These are phyloP conservation scores for Nomada lathburiana DNA, from an alignment of 2,888 invertebrate species.

Conservation along the genomic window DNA sequence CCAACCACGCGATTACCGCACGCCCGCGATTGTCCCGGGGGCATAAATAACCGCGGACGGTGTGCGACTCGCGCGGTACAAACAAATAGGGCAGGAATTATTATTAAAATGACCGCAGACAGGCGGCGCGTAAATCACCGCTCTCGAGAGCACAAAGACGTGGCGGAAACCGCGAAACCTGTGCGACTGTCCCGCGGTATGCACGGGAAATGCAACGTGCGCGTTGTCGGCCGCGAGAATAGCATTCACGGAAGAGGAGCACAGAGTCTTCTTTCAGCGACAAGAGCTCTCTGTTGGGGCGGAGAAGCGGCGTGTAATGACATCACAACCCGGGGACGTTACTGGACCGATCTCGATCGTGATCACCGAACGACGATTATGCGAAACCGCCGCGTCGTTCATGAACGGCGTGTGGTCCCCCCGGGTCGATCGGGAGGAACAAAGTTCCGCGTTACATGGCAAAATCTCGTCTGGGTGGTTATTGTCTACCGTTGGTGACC, in stretches of 20 bases:
- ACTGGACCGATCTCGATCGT: slow-evolving; percentile 40
- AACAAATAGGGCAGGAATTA: slow-evolving; percentile 48
- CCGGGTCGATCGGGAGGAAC: slow-evolving; percentile 5
- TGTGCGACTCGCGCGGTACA: background rate
- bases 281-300: slow-evolving; percentile 45
- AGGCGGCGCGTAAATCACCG: slow-evolving; percentile 37
- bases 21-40: slow-evolving; percentile 20
- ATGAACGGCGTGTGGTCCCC: slow-evolving; percentile 64
- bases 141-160: slow-evolving; percentile 29
- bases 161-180: slow-evolving; percentile 12
- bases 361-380: slow-evolving; percentile 49
- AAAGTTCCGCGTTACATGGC: slow-evolving; percentile 64
- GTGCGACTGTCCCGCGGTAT: background rate
- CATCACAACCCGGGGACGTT: slow-evolving; percentile 42
- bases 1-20: slow-evolving; percentile 30
- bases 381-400: slow-evolving; percentile 30
- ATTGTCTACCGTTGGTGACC: slow-evolving; percentile 42
- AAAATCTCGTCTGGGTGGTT: slow-evolving; percentile 43
- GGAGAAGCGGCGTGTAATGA: slow-evolving; percentile 42
- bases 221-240: slow-evolving; percentile 40
- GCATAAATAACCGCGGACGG: slow-evolving; percentile 41
- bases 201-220: slow-evolving; percentile 8
- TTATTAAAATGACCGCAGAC: slow-evolving; percentile 53
- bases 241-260: slow-evolving; percentile 55
- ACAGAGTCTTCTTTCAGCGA: slow-evolving; percentile 67